Conservation (phyloP, 2,888 invertebrate genomes). For the Mamestra brassicae region DNA sequence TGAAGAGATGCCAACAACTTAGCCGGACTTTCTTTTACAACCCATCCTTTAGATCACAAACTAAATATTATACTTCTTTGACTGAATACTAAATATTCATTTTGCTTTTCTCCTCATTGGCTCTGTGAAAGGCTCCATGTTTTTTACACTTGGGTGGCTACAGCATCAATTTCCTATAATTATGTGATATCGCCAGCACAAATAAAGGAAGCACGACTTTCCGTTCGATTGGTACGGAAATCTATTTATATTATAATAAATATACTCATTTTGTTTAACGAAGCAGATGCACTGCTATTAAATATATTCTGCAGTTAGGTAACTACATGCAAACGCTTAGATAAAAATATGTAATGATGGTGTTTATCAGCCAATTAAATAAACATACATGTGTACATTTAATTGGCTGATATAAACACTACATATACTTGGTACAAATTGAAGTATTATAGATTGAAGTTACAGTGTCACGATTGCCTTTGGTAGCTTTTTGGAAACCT, state of each 20-base stretch:
- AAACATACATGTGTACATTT: not conserved
- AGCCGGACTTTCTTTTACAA: not conserved
- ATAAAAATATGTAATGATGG: no score
- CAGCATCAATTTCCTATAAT: constrained; percentile 6
- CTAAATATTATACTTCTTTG: no score
- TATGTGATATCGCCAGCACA: not conserved
- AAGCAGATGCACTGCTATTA: not conserved
- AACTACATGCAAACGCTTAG: no score
- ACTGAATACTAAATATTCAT: not conserved
- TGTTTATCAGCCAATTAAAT: not conserved
- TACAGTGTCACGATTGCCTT: not conserved
- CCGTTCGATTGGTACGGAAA: not conserved
- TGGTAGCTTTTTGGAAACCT: not conserved
- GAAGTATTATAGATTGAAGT: not conserved
- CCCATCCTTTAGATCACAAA: no score
- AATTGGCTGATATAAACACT: no score
- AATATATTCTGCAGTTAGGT: no score
- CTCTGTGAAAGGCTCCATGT: not conserved
- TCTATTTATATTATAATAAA: not conserved
- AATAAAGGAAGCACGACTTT: not conserved
- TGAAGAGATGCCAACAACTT: no score
- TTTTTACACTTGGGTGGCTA: not conserved
- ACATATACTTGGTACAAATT: no score
- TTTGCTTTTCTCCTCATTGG: not conserved
- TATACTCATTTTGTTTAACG: not conserved